Percentiles rank a stretch among this genome's conserved stretches.
These are phyloP conservation scores for Ischnura elegans DNA, from an alignment of 2,888 invertebrate species.

Conservation along the genomic window DNA sequence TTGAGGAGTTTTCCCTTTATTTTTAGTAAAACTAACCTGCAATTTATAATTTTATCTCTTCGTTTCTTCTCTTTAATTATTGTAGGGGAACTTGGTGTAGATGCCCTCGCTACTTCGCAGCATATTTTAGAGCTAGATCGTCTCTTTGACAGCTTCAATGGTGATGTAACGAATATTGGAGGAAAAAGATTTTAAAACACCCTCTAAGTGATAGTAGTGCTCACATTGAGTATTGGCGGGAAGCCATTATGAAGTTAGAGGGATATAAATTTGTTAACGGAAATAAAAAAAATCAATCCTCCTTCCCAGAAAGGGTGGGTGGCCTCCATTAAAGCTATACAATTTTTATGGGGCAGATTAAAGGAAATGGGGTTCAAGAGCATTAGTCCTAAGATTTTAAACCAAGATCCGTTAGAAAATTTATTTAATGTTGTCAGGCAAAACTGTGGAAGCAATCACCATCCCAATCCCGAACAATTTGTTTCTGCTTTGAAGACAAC, in stretches of 20 bases:
- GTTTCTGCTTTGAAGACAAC: not conserved
- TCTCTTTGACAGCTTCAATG: not conserved
- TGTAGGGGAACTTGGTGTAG: not conserved
- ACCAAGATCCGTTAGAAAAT: slow-evolving; percentile 18
- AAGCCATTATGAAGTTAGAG: not conserved
- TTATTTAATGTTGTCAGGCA: not conserved
- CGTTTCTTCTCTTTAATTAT: too few species aligned
- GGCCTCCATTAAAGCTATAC: not conserved
- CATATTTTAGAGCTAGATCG: not conserved
- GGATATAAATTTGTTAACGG: not conserved
- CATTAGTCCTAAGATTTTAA: not conserved
- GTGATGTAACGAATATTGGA: not conserved
- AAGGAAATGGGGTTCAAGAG: not conserved
- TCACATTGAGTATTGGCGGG: not conserved
- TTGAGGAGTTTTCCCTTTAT: too few species aligned
- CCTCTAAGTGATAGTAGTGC: not conserved
- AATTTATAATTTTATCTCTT: too few species aligned
- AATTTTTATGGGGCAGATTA: not conserved
- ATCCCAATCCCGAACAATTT: not conserved
- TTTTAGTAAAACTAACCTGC: too few species aligned
- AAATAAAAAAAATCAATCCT: not conserved
- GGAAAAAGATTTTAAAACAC: not conserved
- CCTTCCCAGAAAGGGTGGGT: not conserved
- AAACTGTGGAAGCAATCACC: not conserved
- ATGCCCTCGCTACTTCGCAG: not conserved